Percentiles rank a stretch among this genome's conserved stretches.
phyloP scores from a whole-genome alignment of 2,113 vertebrate species.

The Conger conger region DNA sequence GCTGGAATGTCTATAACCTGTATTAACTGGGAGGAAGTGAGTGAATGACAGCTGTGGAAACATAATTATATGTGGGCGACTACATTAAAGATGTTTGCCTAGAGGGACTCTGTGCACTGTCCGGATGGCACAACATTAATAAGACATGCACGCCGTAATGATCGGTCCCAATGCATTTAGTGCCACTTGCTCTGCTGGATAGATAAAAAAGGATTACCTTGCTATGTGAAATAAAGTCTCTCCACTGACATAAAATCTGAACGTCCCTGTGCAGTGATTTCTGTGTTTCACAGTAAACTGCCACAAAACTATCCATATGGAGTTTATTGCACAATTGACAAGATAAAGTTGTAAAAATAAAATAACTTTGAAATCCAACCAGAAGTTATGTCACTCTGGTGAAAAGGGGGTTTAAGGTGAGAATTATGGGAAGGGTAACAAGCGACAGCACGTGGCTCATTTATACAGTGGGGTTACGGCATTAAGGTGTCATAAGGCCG shows the following conservation, averaged over 20 bases:
- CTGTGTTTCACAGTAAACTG: not conserved
- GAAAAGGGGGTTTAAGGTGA: not conserved
- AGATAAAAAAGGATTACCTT: not conserved
- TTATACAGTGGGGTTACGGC: too few relatives aligned
- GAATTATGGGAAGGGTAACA: not conserved
- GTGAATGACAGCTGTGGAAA: not conserved
- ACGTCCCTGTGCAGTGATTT: not conserved
- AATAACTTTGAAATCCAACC: not conserved
- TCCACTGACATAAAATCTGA: not conserved
- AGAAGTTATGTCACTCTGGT: not conserved
- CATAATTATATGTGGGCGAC: not conserved
- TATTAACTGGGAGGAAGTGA: not conserved
- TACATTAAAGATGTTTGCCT: not conserved
- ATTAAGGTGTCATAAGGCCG: too few relatives aligned
- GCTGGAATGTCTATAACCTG: not conserved
- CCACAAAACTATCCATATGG: constrained; percentile 4
- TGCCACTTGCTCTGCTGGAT: not conserved
- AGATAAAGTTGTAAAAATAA: not conserved
- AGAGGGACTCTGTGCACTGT: not conserved
- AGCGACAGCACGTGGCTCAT: not conserved
- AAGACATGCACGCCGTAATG: not conserved
- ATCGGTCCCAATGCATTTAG: not conserved
- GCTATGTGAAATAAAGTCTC: not conserved
- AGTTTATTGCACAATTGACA: not conserved
- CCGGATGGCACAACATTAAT: not conserved